Evolutionary conservation across 1,140 invertebrate species (phyloP).

Genomic region (Zophobas morio): DNA sequence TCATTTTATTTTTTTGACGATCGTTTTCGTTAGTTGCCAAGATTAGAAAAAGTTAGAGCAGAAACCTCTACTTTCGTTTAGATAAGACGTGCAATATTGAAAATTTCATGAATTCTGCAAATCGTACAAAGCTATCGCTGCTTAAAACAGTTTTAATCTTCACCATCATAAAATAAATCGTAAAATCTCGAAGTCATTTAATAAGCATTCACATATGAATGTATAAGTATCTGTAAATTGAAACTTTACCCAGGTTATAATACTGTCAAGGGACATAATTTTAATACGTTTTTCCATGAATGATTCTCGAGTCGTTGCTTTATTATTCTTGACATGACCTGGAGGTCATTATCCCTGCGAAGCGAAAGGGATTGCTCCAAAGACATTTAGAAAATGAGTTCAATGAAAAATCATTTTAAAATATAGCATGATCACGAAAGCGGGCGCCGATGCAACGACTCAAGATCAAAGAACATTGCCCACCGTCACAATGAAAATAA

Average conservation of each 20-base stretch:
- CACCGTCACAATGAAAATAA: conserved; percentile 1
- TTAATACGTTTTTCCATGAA: conserved; percentile 15
- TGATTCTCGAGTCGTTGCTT: neutral
- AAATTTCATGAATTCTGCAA: too few species aligned
- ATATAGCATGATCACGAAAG: neutral
- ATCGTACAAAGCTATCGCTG: too few species aligned
- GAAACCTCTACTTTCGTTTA: too few species aligned
- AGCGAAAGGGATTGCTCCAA: neutral
- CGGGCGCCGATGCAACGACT: conserved; percentile 5
- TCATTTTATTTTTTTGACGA: too few species aligned
- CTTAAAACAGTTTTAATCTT: too few species aligned
- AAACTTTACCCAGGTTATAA: conserved; percentile 8
- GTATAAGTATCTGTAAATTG: conserved; percentile 6
- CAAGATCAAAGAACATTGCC: conserved; percentile 26
- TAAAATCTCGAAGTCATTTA: too few species aligned
- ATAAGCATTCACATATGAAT: neutral
- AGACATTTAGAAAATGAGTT: conserved; percentile 7
- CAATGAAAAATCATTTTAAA: neutral
- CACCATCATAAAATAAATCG: too few species aligned
- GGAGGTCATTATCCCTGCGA: conserved; percentile 9
- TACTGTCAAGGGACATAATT: conserved; percentile 1
- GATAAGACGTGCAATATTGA: too few species aligned
- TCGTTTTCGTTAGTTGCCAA: too few species aligned
- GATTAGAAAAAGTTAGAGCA: too few species aligned
- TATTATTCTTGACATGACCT: neutral